Base-by-base conservation (phyloP, 1,140 invertebrate species). In the Trichonephila clavipes region DNA sequence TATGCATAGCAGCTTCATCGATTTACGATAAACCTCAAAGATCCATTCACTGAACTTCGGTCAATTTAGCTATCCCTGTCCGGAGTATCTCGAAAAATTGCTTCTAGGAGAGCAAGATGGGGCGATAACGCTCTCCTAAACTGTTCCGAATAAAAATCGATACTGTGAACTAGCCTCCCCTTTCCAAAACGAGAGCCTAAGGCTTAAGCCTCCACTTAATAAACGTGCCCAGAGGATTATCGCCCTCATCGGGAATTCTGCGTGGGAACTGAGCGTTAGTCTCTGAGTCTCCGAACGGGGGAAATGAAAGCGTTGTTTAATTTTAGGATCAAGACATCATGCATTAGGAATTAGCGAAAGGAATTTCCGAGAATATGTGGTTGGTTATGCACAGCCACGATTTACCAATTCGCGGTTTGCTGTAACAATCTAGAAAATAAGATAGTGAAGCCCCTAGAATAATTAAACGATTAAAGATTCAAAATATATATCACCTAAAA, bases 131-230 rank as follows among this genome's bases (percentile, higher is more conserved):
- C 14, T 61, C n/a, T 34, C 28, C 58, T 87, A 64, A 64, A 28
- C 51, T 12, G 61, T 40, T 40, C 61, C 72, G 10, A 69, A 69
- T 14, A 21, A 69, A 69, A 77, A 77, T 77, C 72, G 72, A 77
- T 77, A 34, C 72, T 14, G 72, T 77, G 28, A 12, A 77, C 72
- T 28, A 34, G 28, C 59, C 28, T 87, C 85, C n/a, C 24, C 28
- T 7, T 87, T 87, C n/a, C 24, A 61, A 87, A 87, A 51, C 24
- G 85, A 87, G 62, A 18, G 59, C 87, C 51, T 44, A 64, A n/a
- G 87, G 64, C n/a, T 62, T 88, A 88, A 88, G 59, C 64, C 21
- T 77, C 18, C 62, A 88, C 34, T 88, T 88, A 72, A 88, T 88
- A 88, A 69, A 40, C 28, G n/a, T 72, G 24, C 62, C 87, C 62